Evolutionary conservation across 2,888 invertebrate genomes (phyloP), one percentile per base, ranked within the genome.

Genomic region (Argyresthia albistria): DNA sequence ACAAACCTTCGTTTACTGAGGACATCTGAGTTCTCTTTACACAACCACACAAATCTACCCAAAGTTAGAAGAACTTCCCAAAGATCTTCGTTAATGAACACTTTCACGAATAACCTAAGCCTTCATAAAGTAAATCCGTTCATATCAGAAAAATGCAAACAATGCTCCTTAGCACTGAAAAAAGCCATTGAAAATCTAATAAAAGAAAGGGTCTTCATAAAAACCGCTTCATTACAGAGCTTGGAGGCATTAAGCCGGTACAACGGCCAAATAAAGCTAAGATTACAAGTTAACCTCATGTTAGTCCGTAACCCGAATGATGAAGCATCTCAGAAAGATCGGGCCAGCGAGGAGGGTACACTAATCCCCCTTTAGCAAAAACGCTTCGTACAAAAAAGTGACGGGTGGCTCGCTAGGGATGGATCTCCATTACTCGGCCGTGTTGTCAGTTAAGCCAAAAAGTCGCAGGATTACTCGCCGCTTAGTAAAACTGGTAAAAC

Each of bases 261-360:
- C 76, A 81, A 75, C 73, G 80, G 67, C 75, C 79, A 79, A 83
- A 83, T 83, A 86, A 86, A 84, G 82, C 83, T 81, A 80, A 87
- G 87, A 86, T 87, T 84, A 86, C 84, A 86, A 84, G 86, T 86
- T 84, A 86, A 86, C 86, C 87, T 86, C 84, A 83, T 86, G 86
- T 86, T 84, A 79, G 82, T 75, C 76, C 76, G 74, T 78, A 80
- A 77, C 77, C 83, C 83, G 80, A 86, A 86, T 86, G 86, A 87
- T 84, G 86, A 86, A 86, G 84, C 86, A 83, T 83, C 84, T 82
- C 74, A 79, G 82, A 79, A 83, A 81, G 80, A 81, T 81, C 79
- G 79, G 79, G 76, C 68, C 68, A 76, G 72, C 73, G 73, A 80
- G 87, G 73, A 80, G 87, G 84, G 84, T 83, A 80, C 73, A 78